These are phyloP conservation scores for Callocephalon fimbriatum DNA, from an alignment of 2,113 vertebrate species.

Conservation along the genomic window DNA sequence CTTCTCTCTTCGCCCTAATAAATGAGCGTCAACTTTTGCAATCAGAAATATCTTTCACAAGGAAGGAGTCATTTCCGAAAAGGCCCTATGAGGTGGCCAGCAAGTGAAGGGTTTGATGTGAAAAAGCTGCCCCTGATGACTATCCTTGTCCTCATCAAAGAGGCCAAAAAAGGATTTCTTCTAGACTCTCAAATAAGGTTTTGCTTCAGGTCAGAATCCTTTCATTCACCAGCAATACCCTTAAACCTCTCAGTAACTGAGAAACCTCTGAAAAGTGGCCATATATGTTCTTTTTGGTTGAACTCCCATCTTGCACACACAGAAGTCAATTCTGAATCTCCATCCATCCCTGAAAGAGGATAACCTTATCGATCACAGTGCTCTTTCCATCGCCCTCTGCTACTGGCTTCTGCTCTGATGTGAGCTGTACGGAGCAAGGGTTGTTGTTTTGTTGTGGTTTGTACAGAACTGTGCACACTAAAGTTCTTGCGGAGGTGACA, in stretches of 20 bases:
- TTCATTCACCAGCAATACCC: background rate
- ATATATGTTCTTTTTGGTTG: background rate
- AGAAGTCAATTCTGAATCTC: background rate
- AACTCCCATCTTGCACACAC: background rate
- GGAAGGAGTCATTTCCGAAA: background rate
- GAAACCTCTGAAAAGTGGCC: background rate
- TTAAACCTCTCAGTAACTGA: background rate
- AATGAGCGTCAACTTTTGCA: background rate
- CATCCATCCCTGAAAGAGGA: background rate
- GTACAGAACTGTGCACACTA: background rate
- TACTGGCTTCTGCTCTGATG: background rate
- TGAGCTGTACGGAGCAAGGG: background rate
- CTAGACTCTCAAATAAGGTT: background rate
- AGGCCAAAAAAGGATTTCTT: background rate
- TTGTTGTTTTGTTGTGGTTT: background rate
- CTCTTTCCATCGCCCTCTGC: background rate
- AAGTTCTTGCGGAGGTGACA: background rate
- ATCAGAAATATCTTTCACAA: background rate
- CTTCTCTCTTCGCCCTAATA: background rate
- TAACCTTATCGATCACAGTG: accelerated
- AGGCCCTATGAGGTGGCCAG: background rate
- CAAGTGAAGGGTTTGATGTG: background rate
- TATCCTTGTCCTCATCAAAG: background rate
- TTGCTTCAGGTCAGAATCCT: background rate
- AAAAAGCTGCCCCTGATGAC: background rate